phyloP scores from a whole-genome alignment of 1,140 invertebrate species.

The Lepidurus arcticus region DNA sequence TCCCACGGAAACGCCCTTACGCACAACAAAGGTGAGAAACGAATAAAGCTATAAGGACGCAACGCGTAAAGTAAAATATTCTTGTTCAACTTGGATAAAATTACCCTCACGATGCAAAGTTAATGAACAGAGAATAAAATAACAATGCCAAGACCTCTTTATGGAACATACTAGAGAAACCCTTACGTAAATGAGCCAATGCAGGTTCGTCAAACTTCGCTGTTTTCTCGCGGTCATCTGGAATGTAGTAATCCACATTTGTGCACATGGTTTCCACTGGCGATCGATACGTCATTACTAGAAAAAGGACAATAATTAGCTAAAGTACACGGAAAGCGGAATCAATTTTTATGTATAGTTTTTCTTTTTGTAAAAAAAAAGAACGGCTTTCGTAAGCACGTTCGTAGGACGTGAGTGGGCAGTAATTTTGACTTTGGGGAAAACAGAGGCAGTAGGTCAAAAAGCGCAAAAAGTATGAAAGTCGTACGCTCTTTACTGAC shows the following conservation, averaged over 20 bases:
- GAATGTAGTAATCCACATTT: conserved; percentile 89
- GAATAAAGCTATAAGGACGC: background rate
- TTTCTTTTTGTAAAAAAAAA: background rate
- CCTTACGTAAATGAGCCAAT: conserved; percentile 73
- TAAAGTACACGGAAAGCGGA: no score
- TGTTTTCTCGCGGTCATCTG: conserved; percentile 56
- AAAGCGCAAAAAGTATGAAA: background rate
- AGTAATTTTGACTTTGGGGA: background rate
- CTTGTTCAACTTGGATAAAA: no score
- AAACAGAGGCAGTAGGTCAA: background rate
- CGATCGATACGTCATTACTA: conserved; percentile 60
- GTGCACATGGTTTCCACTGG: conserved; percentile 90
- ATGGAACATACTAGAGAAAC: background rate
- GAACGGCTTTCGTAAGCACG: background rate
- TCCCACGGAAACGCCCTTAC: conserved; percentile 12
- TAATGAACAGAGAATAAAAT: no score
- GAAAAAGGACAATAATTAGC: conserved; percentile 15
- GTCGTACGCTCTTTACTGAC: background rate
- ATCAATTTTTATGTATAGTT: no score
- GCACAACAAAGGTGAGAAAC: background rate
- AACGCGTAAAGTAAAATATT: background rate
- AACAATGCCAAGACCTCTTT: background rate
- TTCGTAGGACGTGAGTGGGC: background rate
- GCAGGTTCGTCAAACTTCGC: conserved; percentile 71
- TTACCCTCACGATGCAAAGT: no score